Base-by-base conservation (phyloP, 1,140 invertebrate species). In the Papilio helenus region DNA sequence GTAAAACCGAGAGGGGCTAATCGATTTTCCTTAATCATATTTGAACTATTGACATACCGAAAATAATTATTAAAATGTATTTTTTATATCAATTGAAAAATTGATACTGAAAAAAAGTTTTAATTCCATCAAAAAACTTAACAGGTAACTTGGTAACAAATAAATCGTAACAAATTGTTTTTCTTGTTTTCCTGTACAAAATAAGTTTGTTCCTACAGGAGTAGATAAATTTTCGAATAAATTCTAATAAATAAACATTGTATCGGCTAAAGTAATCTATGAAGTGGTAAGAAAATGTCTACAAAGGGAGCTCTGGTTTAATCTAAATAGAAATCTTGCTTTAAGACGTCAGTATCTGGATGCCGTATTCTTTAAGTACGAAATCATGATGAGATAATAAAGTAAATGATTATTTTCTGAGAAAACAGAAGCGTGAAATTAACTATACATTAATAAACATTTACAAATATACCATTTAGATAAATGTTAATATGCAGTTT, bases 291-390 rank as follows among this genome's bases (percentile, higher is more conserved):
- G 58, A 61, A 61, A 61, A 23, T 61, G 58, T 9, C 10, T 61
- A 26, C 20, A 61, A 26, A 61, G 12, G 12, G 20, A 26, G 23
- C 20, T 61, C 23, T 20, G 55, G 7, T 10, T 10, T 61, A 55
- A 61, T 61, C 58, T 61, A 61, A 61, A 61, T 61, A 61, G 58
- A 61, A 61, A 61, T 61, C 58, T 61, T 61, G 8, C 23, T 61
- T 26, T 61, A 61, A 61, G 58, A 26, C 58, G 23, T 26, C 9
- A 61, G 12, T 26, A 14, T 23, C 58, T 61, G 7, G 23, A 61
- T 61, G 14, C 1, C 23, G 58, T 61, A 26, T 61, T 14, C 58
- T 61, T 61, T 61, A 61, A 61, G 20, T 58, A 16, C 14, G 1
- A 1, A 61, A 61, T 12, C 58, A 14, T 23, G 58, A 61, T 61